phyloP scores from a whole-genome alignment of 2,797 vertebrate genomes.

The Emys orbicularis region DNA sequence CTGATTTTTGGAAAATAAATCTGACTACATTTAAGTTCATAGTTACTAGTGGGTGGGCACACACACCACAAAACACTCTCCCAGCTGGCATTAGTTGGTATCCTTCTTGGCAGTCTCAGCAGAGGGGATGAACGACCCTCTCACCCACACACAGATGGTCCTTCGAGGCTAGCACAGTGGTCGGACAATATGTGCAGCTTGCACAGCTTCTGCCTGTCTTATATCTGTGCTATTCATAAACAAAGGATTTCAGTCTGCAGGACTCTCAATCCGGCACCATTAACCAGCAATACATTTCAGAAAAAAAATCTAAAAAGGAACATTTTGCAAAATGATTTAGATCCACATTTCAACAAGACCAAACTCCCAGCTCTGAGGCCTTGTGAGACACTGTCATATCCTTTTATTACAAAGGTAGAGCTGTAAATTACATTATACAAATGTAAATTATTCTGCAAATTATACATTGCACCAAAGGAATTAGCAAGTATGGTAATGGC shows the following conservation, averaged over 20 bases:
- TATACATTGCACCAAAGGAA: conserved; percentile 18
- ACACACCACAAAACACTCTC: background rate
- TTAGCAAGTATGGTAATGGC: conserved; percentile 22
- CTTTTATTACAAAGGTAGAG: conserved; percentile 35
- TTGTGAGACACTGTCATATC: background rate
- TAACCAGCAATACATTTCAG: background rate
- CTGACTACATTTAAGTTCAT: background rate
- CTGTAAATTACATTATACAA: conserved; percentile 26
- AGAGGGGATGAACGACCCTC: background rate
- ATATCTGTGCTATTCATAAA: background rate
- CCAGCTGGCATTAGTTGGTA: background rate
- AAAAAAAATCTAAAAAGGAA: background rate
- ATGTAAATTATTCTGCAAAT: conserved; percentile 53
- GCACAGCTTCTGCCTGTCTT: background rate
- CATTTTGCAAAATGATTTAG: background rate
- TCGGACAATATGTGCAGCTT: background rate
- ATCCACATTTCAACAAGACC: conserved; percentile 5
- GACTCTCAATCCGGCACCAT: background rate
- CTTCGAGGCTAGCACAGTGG: background rate
- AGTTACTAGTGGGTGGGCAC: background rate
- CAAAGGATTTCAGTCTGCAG: background rate
- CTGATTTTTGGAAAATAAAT: background rate
- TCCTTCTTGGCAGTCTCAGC: background rate
- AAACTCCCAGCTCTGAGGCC: background rate
- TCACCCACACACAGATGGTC: background rate